Conservation (phyloP, 1,140 invertebrate genomes). For the Artemia franciscana region DNA sequence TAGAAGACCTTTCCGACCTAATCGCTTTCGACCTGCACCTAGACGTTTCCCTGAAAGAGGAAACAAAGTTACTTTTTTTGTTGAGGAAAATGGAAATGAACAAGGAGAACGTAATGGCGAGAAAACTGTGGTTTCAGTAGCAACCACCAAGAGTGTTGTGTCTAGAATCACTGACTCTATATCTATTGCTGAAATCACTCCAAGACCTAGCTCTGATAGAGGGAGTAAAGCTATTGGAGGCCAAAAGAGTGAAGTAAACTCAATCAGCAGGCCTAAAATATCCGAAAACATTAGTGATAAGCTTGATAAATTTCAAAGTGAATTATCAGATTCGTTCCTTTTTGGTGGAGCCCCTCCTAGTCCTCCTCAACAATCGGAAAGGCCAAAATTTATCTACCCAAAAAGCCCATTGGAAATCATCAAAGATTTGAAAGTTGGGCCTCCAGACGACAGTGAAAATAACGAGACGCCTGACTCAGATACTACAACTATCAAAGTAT, state of each 20-base stretch:
- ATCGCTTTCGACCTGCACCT: not conserved
- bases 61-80: too few relatives aligned
- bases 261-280: not conserved
- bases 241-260: not conserved
- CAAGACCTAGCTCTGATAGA: not conserved
- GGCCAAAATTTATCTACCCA: not conserved
- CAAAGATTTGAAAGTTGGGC: not conserved
- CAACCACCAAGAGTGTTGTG: not conserved
- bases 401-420: not conserved
- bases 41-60: not conserved
- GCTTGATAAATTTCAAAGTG: not conserved
- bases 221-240: not conserved
- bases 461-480: not conserved
- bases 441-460: not conserved
- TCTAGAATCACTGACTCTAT: not conserved
- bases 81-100: too few relatives aligned
- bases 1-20: not conserved
- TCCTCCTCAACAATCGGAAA: not conserved
- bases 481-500: not conserved
- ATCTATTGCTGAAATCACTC: not conserved
- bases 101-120: not conserved
- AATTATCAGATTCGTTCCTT: not conserved
- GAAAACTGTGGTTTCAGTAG: not conserved
- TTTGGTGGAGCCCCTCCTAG: not conserved
- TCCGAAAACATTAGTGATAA: not conserved